Evolutionary conservation across 2,888 invertebrate genomes (phyloP), one percentile per base, ranked within the genome.

Genomic region (Acronicta alni): DNA sequence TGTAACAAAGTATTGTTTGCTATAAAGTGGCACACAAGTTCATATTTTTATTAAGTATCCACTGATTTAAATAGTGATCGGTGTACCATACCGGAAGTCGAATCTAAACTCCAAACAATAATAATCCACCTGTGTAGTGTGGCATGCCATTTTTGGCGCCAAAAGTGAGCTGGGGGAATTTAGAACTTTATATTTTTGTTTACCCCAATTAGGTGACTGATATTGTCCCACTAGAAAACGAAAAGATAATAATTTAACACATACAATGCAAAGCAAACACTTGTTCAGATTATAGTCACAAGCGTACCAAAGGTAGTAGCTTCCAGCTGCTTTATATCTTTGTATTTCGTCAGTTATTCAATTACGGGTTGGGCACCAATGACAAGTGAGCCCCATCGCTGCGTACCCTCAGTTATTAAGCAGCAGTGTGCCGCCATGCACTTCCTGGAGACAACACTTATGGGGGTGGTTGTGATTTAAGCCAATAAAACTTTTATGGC

Each of bases 321-420:
- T 37, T 67, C 51, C 17, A 55, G 43, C 23, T 10, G 12, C 43
- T 32, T 0, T 14, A 37, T 39, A 57, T 66, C 26, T 16, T 16
- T 35, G 46, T 61, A 15, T 39, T 37, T 65, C 64, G 69, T 67
- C 67, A 64, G 69, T 72, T 72, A 81, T 83, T 82, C 76, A 80
- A 83, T 82, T 82, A 82, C 41, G 66, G 67, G 58, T 72, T n/a
- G 65, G 60, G 68, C 61, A 60, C 71, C 73, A 75, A 80, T 75
- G 78, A 79, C 72, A 78, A 69, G 70, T 69, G 60, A 67, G 64
- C 63, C 59, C 52, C 39, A 64, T 71, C 54, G 65, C 72, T 74
- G 75, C 75, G 71, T 75, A 76, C 73, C 62, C 73, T 75, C n/a
- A 80, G 81, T 77, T 79, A 75, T 75, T 72, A 61, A 66, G 47